Evolutionary conservation across 1,140 invertebrate species (phyloP), one percentile per base, ranked within the genome.

Genomic region (Drosophila nannoptera): DNA sequence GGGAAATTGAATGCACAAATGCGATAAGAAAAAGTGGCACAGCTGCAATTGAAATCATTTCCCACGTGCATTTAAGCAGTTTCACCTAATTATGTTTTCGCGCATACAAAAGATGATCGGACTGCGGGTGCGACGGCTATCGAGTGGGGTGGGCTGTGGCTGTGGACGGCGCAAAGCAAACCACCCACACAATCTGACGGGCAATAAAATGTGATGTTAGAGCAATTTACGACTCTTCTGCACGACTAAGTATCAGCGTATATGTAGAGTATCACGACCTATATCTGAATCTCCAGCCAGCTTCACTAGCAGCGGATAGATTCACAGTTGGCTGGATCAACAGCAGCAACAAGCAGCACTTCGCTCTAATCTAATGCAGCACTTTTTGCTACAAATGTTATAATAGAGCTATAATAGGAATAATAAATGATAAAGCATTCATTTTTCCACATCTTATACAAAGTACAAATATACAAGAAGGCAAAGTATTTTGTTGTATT

Each of bases 191-290:
- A 29, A 32, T 53, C 7, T 49, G 38, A 55, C n/a, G 59, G 68
- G 38, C 46, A 32, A 72, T 78, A 72, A 74, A 72, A 60, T 69
- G 43, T 22, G 42, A 40, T 49, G 52, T 42, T 64, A 46, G 33
- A 11, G 50, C 75, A 75, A 80, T 80, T 80, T 80, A 80, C 72
- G 77, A 29, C 42, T 31, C 65, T 22, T 22, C 59, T 80, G 64
- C 64, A 62, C 62, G 67, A 65, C 35, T 63, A 53, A 74, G 59
- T 75, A 43, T 50, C 64, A 61, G 22, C 42, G 22, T 22, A 22
- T 38, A 29, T 58, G 58, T 58, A 49, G 49, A 50, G 3, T 22
- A 22, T 22, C 22, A 2, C 22, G 22, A 22, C 22, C 22, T 64
- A 49, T 60, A 69, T 69, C 53, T 69, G 50, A 35, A 46, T 35